Conservation (phyloP, 2,797 vertebrate genomes). For the Enteromius argenteus region DNA sequence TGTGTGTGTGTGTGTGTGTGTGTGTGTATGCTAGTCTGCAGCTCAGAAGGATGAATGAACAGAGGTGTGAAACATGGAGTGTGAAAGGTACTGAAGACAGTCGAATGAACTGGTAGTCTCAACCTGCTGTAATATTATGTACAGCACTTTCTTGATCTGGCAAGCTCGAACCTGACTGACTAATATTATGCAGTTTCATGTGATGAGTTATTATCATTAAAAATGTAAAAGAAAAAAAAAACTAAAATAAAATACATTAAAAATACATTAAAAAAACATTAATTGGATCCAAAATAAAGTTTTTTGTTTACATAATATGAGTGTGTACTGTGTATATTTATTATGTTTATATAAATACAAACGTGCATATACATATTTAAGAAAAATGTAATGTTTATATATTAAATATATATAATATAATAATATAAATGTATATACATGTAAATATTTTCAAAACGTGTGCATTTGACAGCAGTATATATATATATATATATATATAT, state of each 20-base stretch:
- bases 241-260: neutral
- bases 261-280: neutral
- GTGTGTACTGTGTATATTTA: too few relatives aligned
- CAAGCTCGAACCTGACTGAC: neutral
- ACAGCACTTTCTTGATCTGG: neutral
- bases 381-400: too few relatives aligned
- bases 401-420: too few relatives aligned
- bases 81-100: neutral
- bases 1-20: slow-evolving; percentile 1
- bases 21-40: neutral
- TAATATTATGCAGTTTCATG: neutral
- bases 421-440: too few relatives aligned
- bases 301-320: too few relatives aligned
- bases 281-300: too few relatives aligned
- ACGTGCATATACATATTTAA: too few relatives aligned
- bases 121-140: neutral
- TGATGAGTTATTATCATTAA: neutral
- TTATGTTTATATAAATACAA: too few relatives aligned
- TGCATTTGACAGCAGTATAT: too few relatives aligned
- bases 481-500: too few relatives aligned
- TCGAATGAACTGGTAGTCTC: neutral
- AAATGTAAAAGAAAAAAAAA: neutral
- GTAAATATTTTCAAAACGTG: too few relatives aligned
- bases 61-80: slow-evolving; percentile 24
- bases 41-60: neutral